Percentiles rank a stretch among this genome's conserved stretches.
Conservation (phyloP, 35 echinoderm and acorn worm species). For the Ophiothrix spiculata region DNA sequence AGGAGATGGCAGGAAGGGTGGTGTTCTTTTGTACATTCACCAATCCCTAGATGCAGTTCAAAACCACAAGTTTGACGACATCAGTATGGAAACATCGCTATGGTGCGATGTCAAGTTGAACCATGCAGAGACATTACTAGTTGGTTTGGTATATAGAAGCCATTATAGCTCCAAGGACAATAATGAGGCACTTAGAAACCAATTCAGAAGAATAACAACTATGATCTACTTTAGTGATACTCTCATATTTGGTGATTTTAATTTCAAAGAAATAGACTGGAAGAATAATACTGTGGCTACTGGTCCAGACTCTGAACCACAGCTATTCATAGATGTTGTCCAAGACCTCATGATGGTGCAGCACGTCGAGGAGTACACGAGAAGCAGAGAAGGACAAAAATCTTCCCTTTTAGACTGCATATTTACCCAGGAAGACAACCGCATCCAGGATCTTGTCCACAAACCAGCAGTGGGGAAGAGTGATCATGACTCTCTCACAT, state of each 20-base stretch:
- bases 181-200: too few relatives aligned
- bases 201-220: too few relatives aligned
- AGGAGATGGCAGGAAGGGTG: too few relatives aligned
- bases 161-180: too few relatives aligned
- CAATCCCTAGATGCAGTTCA: too few relatives aligned
- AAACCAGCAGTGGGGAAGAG: conserved; percentile 36
- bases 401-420: background rate
- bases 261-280: background rate
- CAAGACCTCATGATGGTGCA: background rate
- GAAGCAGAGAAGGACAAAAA: background rate
- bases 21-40: too few relatives aligned
- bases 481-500: conserved; percentile 33
- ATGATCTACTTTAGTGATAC: background rate
- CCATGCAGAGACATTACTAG: too few relatives aligned
- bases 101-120: too few relatives aligned
- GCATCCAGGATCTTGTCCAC: background rate
- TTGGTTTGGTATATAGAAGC: too few relatives aligned
- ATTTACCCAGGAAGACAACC: conserved; percentile 13
- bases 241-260: background rate
- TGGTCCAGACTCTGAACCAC: background rate
- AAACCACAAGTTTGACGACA: too few relatives aligned
- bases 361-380: background rate
- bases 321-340: background rate
- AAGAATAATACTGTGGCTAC: background rate
- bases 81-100: too few relatives aligned